phyloP scores from a whole-genome alignment of 2,113 vertebrate species.

The Diphyllodes magnificus region DNA sequence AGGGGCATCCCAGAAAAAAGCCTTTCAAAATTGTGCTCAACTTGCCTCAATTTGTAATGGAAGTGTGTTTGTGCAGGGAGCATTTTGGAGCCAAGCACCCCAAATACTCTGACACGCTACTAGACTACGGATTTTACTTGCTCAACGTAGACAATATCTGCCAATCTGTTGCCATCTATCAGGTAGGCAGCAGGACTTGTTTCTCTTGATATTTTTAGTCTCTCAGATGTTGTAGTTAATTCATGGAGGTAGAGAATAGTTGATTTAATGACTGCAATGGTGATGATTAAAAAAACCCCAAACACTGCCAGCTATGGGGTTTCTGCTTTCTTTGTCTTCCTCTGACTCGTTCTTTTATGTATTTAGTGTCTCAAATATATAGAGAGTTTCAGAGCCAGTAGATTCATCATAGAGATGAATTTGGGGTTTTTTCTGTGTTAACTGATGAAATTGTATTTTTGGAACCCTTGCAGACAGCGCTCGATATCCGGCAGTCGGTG shows the following conservation, averaged over 20 bases:
- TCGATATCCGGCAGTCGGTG: slow-evolving; percentile 97
- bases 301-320: accelerated
- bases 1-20: neutral
- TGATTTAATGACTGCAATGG: neutral
- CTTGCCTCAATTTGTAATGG: neutral
- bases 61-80: slow-evolving; percentile 77
- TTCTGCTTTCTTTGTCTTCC: neutral
- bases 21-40: accelerated
- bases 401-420: neutral
- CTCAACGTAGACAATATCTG: slow-evolving; percentile 99
- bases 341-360: neutral
- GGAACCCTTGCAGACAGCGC: slow-evolving; percentile 81
- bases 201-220: neutral
- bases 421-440: neutral
- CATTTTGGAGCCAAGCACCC: slow-evolving; percentile 98
- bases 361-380: neutral
- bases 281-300: accelerated
- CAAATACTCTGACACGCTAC: slow-evolving; percentile 95
- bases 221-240: neutral
- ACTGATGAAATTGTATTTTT: neutral
- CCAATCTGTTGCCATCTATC: slow-evolving; percentile 98
- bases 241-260: neutral
- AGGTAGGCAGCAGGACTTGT: slow-evolving; percentile 72
- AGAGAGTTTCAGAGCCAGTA: neutral
- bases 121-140: slow-evolving; percentile 99